These are phyloP conservation scores for Tholera decimalis DNA, from an alignment of 2,888 invertebrate species.

Conservation along the genomic window DNA sequence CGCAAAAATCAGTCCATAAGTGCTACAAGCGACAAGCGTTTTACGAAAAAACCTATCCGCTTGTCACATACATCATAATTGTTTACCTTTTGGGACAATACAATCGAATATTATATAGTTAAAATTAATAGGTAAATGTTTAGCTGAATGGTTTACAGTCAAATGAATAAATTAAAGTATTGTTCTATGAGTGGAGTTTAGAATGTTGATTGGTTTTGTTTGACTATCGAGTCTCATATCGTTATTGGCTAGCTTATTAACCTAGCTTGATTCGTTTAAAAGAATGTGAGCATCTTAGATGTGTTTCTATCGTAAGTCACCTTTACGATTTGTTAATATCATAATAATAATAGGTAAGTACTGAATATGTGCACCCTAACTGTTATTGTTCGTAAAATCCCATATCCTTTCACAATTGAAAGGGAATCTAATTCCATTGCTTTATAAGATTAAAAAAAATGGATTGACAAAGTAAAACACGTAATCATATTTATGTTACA, in stretches of 20 bases:
- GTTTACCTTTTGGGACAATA: slow-evolving; percentile 45
- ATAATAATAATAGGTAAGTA: too few relatives aligned
- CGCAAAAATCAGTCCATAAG: too few relatives aligned
- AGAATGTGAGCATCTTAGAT: too few relatives aligned
- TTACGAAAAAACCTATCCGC: not conserved
- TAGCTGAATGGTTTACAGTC: slow-evolving; percentile 50
- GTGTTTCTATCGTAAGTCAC: too few relatives aligned
- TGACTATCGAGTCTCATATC: slow-evolving; percentile 11
- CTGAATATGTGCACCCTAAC: too few relatives aligned
- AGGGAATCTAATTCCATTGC: too few relatives aligned
- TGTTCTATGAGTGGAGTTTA: slow-evolving; percentile 21
- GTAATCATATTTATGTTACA: too few relatives aligned
- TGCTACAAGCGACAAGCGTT: not conserved
- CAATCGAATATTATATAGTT: slow-evolving; percentile 68
- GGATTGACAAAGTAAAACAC: too few relatives aligned
- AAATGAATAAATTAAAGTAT: slow-evolving; percentile 51
- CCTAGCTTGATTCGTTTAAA: not conserved
- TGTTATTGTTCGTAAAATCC: too few relatives aligned
- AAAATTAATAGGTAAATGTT: slow-evolving; percentile 65
- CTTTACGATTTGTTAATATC: too few relatives aligned
- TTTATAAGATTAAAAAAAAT: too few relatives aligned
- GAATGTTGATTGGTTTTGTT: slow-evolving; percentile 28
- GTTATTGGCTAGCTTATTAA: not conserved
- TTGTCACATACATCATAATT: slow-evolving; percentile 38
- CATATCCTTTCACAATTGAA: too few relatives aligned